These are phyloP conservation scores for Microcebus lehilahytsara DNA, from an alignment of 2,113 vertebrate genomes.

Conservation along the genomic window DNA sequence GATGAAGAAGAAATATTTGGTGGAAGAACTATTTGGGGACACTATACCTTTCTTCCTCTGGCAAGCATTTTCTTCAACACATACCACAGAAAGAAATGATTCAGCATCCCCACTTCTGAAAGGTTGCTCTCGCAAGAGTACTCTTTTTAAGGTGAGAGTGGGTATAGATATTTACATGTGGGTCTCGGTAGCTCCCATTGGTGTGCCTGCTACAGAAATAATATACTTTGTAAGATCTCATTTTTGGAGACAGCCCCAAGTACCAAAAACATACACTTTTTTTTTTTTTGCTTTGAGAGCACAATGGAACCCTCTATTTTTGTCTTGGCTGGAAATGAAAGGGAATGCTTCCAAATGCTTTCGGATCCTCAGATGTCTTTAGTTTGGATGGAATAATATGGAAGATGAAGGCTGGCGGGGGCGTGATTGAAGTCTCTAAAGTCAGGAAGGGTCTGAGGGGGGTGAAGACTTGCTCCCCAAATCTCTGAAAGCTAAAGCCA, in stretches of 20 bases:
- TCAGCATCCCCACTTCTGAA: slow-evolving; percentile 20
- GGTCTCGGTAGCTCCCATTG: slow-evolving; percentile 25
- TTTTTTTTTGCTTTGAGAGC: slow-evolving; percentile 54
- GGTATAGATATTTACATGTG: background rate
- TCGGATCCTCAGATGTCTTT: slow-evolving; percentile 73
- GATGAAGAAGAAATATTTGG: slow-evolving; percentile 23
- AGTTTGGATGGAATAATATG: slow-evolving; percentile 69
- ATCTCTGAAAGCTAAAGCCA: slow-evolving; percentile 32
- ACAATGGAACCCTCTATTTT: slow-evolving; percentile 77
- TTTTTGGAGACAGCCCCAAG: slow-evolving; percentile 45
- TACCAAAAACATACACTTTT: slow-evolving; percentile 58
- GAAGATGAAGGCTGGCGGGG: slow-evolving; percentile 70
- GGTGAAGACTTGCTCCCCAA: slow-evolving; percentile 52
- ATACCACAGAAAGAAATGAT: slow-evolving; percentile 49
- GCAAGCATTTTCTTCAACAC: background rate
- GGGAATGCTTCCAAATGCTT: slow-evolving; percentile 75
- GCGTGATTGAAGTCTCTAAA: slow-evolving; percentile 67
- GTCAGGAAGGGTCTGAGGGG: slow-evolving; percentile 62
- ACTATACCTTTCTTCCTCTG: slow-evolving; percentile 41
- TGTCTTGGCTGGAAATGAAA: slow-evolving; percentile 74
- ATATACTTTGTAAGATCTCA: slow-evolving; percentile 26
- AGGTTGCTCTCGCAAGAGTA: background rate
- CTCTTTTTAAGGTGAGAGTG: background rate
- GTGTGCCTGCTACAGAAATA: background rate
- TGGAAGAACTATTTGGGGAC: slow-evolving; percentile 29